Conservation (phyloP, 2,888 invertebrate species). For the Antheraea assamensis region DNA sequence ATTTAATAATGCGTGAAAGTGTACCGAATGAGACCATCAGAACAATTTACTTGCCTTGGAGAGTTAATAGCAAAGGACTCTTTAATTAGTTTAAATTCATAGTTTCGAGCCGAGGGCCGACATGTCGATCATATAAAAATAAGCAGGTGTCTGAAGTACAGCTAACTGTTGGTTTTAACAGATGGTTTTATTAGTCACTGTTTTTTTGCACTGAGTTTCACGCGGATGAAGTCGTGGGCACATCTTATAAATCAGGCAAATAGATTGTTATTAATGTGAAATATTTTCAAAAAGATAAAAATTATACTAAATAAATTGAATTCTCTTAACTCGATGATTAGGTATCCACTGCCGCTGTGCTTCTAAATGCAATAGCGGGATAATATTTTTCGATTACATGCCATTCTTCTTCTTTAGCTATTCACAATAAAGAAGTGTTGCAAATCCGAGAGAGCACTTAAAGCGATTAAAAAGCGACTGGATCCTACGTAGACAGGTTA, state of each 20-base stretch:
- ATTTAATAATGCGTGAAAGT: too few species aligned
- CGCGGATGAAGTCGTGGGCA: too few species aligned
- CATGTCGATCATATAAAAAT: too few species aligned
- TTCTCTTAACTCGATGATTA: constrained; percentile 10
- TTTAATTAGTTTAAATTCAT: too few species aligned
- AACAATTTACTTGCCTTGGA: too few species aligned
- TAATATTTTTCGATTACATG: constrained; percentile 33
- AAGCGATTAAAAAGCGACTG: constrained; percentile 73
- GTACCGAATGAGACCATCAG: too few species aligned
- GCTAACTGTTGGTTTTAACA: too few species aligned
- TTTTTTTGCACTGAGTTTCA: too few species aligned
- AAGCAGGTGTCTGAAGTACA: too few species aligned
- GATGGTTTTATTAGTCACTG: too few species aligned
- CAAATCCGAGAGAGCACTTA: constrained; percentile 75
- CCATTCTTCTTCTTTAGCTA: constrained; percentile 64
- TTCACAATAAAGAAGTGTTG: constrained; percentile 65
- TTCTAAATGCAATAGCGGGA: constrained; percentile 6
- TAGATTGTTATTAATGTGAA: not conserved
- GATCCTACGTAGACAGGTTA: constrained; percentile 47
- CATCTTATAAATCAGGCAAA: not conserved
- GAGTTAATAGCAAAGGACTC: too few species aligned
- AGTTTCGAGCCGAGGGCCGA: too few species aligned
- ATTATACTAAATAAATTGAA: not conserved
- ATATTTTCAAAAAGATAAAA: not conserved
- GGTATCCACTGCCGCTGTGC: constrained; percentile 21